These are phyloP conservation scores for Heliconius aoede DNA, from an alignment of 2,888 invertebrate species.

Conservation along the genomic window DNA sequence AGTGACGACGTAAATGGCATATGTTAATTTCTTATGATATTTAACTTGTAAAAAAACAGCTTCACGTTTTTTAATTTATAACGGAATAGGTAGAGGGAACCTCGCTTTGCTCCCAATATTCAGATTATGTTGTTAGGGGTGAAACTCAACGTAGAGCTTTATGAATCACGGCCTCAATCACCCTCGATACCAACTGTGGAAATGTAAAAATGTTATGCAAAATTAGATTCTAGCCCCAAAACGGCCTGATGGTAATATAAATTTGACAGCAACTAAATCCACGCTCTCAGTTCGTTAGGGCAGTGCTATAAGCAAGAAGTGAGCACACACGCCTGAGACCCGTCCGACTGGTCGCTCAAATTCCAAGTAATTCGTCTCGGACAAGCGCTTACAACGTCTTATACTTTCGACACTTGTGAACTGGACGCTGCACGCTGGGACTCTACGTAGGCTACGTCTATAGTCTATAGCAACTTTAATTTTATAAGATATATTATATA, in stretches of 20 bases:
- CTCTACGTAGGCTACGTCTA: neutral
- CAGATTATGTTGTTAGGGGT: too few relatives aligned
- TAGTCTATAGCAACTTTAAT: neutral
- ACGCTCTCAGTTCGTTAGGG: neutral
- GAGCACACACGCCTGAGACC: slow-evolving; percentile 62
- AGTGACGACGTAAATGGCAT: neutral
- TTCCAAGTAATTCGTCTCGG: slow-evolving; percentile 71
- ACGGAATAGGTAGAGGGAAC: too few relatives aligned
- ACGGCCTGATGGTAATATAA: neutral
- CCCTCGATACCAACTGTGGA: too few relatives aligned
- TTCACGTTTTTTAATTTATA: too few relatives aligned
- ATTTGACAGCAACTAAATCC: neutral
- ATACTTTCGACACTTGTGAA: slow-evolving; percentile 55
- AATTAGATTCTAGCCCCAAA: too few relatives aligned
- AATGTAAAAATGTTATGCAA: too few relatives aligned
- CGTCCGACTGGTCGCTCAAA: slow-evolving; percentile 70
- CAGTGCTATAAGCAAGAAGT: neutral
- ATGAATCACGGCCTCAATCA: too few relatives aligned
- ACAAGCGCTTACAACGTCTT: slow-evolving; percentile 57
- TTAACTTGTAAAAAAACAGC: too few relatives aligned
- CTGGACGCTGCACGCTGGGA: slow-evolving; percentile 33
- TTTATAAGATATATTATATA: too few relatives aligned
- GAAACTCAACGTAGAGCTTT: too few relatives aligned
- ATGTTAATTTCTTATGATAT: too few relatives aligned
- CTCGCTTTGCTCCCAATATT: too few relatives aligned